A percentile compares a stretch with the other conserved stretches of the same genome.
Conservation (phyloP, 53 echinoderm and acorn worm genomes). For the Holothuria leucospilota region DNA sequence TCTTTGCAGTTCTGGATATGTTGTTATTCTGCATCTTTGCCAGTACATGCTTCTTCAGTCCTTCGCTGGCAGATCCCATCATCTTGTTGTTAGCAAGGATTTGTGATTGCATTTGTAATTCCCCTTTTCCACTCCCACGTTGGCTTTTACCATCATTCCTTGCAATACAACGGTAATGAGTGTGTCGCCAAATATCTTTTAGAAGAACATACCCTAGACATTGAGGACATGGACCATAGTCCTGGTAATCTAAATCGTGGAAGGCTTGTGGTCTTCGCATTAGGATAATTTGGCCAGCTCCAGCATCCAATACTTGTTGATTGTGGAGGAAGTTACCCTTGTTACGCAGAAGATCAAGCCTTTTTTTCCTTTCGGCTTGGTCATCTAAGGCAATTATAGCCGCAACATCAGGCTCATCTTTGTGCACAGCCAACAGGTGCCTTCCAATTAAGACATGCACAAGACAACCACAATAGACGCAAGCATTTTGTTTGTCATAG, state of each 20-base stretch:
- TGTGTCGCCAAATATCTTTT: conserved; percentile 55
- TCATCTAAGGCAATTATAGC: neutral
- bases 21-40: conserved; percentile 55
- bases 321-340: conserved; percentile 21
- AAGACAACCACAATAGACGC: neutral
- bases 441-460: neutral
- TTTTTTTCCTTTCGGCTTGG: conserved; percentile 5
- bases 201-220: conserved; percentile 64
- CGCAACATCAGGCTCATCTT: too few relatives aligned
- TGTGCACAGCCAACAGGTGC: too few relatives aligned
- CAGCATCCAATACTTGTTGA: conserved; percentile 13
- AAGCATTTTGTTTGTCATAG: conserved; percentile 5
- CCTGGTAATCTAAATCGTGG: conserved; percentile 10
- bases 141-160: neutral
- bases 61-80: conserved; percentile 49
- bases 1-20: conserved; percentile 58
- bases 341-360: conserved; percentile 30
- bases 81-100: conserved; percentile 30
- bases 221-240: conserved; percentile 76
- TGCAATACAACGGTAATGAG: conserved; percentile 41
- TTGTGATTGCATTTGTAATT: conserved; percentile 1
- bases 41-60: conserved; percentile 52
- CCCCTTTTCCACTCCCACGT: neutral
- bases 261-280: neutral
- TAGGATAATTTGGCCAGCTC: neutral